Base-by-base conservation (phyloP, 2,113 vertebrate genomes). In the Trochalopteron elliotii region DNA sequence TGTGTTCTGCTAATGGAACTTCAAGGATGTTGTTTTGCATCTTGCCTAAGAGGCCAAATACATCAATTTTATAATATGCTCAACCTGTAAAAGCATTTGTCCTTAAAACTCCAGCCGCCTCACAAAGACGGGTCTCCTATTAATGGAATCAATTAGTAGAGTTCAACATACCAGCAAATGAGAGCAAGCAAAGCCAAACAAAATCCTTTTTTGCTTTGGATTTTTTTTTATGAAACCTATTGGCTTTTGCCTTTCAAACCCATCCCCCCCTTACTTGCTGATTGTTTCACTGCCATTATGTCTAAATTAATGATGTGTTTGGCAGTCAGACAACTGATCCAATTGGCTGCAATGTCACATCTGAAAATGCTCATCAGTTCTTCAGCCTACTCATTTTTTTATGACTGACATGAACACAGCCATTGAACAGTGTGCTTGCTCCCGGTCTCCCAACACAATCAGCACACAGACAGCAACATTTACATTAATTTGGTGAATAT, bases 11-110 rank as follows among this genome's bases (percentile, higher is more conserved):
- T 97, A 97, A 97, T 96, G 95, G 95, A 96, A 94, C 90, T 96
- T 97, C 97, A 96, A 97, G 97, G 96, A 96, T 96, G 89, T 93
- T 96, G 85, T 83, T 95, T 96, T 94, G 85, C 83, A 87, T 94
- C 74, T 94, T 93, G 33, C 31, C 42, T 96, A 80, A 97, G 80
- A 96, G 92, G 85, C 70, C 91, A 94, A 96, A 94, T 94, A 60
- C 89, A 92, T 96, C 87, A 75, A 91, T 91, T 96, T 96, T 77
- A 75, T 82, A 88, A 91, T 84, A 93, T 87, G 30, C 69, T 93
- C 72, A 90, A 75, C 50, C 92, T 86, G 82, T 80, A 93, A 97
- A 95, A 96, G 88, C 95, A 86, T 96, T 92, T 92, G 89, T 95
- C 89, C 93, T 94, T 94, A 96, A 91, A 94, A 96, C 71, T 91